These are phyloP conservation scores for Apotomis turbidana DNA, from an alignment of 2,888 invertebrate genomes.

Conservation along the genomic window DNA sequence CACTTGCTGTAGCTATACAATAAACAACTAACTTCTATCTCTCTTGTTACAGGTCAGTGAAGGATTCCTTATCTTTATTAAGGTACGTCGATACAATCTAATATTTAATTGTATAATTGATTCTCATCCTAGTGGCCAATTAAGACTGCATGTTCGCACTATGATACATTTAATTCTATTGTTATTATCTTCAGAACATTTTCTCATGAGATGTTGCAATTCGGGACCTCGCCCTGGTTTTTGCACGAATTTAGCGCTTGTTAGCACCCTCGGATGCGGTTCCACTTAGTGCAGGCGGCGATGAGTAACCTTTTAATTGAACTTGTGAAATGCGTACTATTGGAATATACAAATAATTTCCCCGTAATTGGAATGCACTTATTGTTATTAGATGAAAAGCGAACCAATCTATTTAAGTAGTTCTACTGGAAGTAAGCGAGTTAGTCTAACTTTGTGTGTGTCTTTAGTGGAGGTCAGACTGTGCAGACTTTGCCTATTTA, in stretches of 20 bases:
- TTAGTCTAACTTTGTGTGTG: neutral
- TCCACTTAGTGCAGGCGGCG: slow-evolving; percentile 29
- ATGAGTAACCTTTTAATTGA: slow-evolving; percentile 40
- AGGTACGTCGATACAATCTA: slow-evolving; percentile 38
- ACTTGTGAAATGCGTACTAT: slow-evolving; percentile 31
- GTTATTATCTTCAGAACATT: slow-evolving; percentile 56
- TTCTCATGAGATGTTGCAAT: slow-evolving; percentile 73
- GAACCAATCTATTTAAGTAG: neutral
- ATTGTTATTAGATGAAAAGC: neutral
- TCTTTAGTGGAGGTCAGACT: neutral
- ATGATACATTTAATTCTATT: slow-evolving; percentile 63
- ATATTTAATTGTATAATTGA: slow-evolving; percentile 41
- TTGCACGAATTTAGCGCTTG: slow-evolving; percentile 64
- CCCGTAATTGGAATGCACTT: slow-evolving; percentile 4
- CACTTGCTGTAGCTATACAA: neutral
- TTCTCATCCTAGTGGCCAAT: slow-evolving; percentile 33
- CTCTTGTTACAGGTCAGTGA: slow-evolving; percentile 40
- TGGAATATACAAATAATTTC: slow-evolving; percentile 1
- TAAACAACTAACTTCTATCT: neutral
- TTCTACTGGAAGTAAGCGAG: neutral
- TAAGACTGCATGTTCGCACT: slow-evolving; percentile 44
- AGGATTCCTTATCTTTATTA: slow-evolving; percentile 42
- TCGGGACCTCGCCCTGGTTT: slow-evolving; percentile 73
- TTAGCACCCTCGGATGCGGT: slow-evolving; percentile 58
- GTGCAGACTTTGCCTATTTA: neutral